These are phyloP conservation scores for Sturmia bella DNA, from an alignment of 2,888 invertebrate species.

Conservation along the genomic window DNA sequence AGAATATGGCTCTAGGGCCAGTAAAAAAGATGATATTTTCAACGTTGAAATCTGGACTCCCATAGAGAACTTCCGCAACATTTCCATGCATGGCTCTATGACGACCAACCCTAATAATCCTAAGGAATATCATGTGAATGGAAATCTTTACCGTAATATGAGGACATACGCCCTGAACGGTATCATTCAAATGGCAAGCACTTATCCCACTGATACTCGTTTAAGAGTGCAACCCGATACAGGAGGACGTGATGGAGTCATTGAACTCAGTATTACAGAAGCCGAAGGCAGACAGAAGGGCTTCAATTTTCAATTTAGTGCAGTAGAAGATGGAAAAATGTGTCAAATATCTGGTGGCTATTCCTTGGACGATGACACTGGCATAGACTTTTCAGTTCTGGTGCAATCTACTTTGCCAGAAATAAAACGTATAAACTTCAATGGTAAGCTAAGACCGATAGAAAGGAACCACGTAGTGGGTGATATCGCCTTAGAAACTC, in stretches of 20 bases:
- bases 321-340: slow-evolving; percentile 82
- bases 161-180: slow-evolving; percentile 82
- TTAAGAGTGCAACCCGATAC: slow-evolving; percentile 82
- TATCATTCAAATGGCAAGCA: slow-evolving; percentile 78
- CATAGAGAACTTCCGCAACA: slow-evolving; percentile 78
- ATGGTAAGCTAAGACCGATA: slow-evolving; percentile 75
- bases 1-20: slow-evolving; percentile 78
- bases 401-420: slow-evolving; percentile 79
- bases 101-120: slow-evolving; percentile 71
- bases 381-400: slow-evolving; percentile 81
- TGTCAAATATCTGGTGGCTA: slow-evolving; percentile 81
- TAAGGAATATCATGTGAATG: slow-evolving; percentile 79
- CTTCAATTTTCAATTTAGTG: slow-evolving; percentile 77
- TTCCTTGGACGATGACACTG: slow-evolving; percentile 78
- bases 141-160: slow-evolving; percentile 82
- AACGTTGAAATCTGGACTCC: slow-evolving; percentile 81
- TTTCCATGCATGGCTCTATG: slow-evolving; percentile 80
- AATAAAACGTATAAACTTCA: slow-evolving; percentile 77
- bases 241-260: slow-evolving; percentile 80
- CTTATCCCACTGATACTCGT: slow-evolving; percentile 81
- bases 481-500: slow-evolving; percentile 78
- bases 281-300: slow-evolving; percentile 72
- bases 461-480: slow-evolving; percentile 72
- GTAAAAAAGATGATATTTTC: slow-evolving; percentile 77
- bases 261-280: slow-evolving; percentile 77